phyloP scores from a whole-genome alignment of 2,113 vertebrate species.

The Bubo blakistoni region DNA sequence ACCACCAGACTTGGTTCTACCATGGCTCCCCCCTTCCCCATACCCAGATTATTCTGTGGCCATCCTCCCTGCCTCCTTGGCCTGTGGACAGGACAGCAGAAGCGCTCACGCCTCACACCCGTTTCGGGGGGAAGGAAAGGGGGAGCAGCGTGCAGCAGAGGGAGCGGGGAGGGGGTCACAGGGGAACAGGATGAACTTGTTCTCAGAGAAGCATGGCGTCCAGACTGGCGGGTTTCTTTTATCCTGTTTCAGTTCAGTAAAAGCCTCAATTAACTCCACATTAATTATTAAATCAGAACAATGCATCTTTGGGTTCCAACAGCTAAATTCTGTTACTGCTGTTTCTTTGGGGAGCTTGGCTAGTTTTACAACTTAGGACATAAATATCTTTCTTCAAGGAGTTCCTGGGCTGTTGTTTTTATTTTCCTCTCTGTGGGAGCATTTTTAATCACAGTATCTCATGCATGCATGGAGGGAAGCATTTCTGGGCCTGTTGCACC shows the following conservation, averaged over 20 bases:
- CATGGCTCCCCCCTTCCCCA: not conserved
- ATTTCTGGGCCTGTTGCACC: not conserved
- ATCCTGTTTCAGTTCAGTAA: slow-evolving; percentile 57
- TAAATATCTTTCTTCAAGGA: slow-evolving; percentile 28
- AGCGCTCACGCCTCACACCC: not conserved
- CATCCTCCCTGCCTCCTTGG: not conserved
- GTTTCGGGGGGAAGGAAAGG: not conserved
- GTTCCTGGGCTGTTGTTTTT: not conserved
- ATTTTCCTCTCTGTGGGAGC: not conserved
- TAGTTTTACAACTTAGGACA: slow-evolving; percentile 9
- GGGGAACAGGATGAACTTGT: slow-evolving; percentile 1
- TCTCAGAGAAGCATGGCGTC: not conserved
- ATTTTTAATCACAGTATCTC: not conserved
- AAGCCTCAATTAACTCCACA: slow-evolving; percentile 68
- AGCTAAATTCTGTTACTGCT: slow-evolving; percentile 42
- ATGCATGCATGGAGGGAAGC: not conserved
- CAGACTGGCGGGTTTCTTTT: slow-evolving; percentile 32
- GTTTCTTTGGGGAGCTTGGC: slow-evolving; percentile 15
- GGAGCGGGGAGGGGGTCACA: not conserved
- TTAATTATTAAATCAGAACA: slow-evolving; percentile 73
- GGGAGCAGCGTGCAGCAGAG: not conserved
- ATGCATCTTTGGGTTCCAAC: slow-evolving; percentile 54
- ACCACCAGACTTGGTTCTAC: not conserved
- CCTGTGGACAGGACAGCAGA: not conserved
- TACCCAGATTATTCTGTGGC: not conserved